phyloP scores from a whole-genome alignment of 2,888 invertebrate species.

The Calliopum simillimum region DNA sequence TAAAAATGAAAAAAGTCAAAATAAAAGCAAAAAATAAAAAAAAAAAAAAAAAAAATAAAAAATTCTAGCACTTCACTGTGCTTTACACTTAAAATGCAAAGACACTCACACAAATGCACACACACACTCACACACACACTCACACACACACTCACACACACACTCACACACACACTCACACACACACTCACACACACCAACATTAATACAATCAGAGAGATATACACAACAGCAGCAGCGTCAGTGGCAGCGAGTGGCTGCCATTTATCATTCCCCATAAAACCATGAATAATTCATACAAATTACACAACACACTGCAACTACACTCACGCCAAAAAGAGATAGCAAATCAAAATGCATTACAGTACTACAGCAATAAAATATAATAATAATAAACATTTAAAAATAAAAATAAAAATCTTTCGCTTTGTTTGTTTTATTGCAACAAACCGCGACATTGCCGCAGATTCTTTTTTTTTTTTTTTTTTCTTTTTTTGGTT shows the following conservation, averaged over 20 bases:
- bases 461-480: constrained; percentile 34
- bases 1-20: too few relatives aligned
- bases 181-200: constrained; percentile 1
- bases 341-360: background rate
- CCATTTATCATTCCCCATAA: constrained; percentile 47
- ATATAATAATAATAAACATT: background rate
- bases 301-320: constrained; percentile 38
- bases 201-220: too few relatives aligned
- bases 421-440: constrained; percentile 6
- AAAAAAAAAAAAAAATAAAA: too few relatives aligned
- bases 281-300: constrained; percentile 47
- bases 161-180: constrained; percentile 13
- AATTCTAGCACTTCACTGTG: too few relatives aligned
- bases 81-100: constrained; percentile 39
- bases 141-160: constrained; percentile 39
- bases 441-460: constrained; percentile 17
- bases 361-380: too few relatives aligned
- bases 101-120: too few relatives aligned
- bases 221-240: background rate
- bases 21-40: too few relatives aligned
- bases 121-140: constrained; percentile 32
- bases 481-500: constrained; percentile 38
- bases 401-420: background rate
- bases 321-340: background rate
- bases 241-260: constrained; percentile 22